phyloP scores from a whole-genome alignment of 92 coral and sea anemone species.

The Ricordea florida region DNA sequence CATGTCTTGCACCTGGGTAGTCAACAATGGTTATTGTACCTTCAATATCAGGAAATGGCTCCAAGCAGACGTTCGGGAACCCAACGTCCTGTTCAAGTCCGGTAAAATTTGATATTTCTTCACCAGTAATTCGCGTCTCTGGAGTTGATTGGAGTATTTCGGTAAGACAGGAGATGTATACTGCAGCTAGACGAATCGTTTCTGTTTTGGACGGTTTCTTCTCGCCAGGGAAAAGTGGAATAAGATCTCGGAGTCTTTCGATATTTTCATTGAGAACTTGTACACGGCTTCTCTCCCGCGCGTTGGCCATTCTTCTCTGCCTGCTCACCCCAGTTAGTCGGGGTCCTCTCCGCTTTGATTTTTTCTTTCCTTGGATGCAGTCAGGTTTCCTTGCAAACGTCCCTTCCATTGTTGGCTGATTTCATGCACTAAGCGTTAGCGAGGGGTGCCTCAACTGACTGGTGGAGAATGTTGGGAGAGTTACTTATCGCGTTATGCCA shows the following conservation, averaged over 20 bases:
- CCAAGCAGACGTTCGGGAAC: conserved; percentile 48
- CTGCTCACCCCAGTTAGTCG: conserved; percentile 89
- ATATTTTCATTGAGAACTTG: conserved; percentile 80
- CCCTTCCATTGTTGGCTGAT: conserved; percentile 11
- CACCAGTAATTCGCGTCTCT: conserved; percentile 18
- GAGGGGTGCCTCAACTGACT: conserved; percentile 12
- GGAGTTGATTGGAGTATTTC: conserved; percentile 75
- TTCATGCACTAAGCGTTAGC: neutral
- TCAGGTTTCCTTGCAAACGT: neutral
- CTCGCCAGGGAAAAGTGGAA: conserved; percentile 88
- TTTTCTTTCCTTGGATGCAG: conserved; percentile 42
- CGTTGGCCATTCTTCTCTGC: conserved; percentile 82
- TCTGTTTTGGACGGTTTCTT: conserved; percentile 91
- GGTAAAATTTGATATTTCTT: conserved; percentile 7
- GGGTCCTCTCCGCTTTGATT: conserved; percentile 82
- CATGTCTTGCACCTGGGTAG: neutral
- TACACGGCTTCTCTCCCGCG: conserved; percentile 81
- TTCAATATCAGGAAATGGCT: conserved; percentile 42
- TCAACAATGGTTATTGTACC: conserved; percentile 34
- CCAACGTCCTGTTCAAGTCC: conserved; percentile 37
- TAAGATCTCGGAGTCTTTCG: conserved; percentile 74
- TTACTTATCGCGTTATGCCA: conserved; percentile 23
- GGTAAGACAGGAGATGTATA: conserved; percentile 78
- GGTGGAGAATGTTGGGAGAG: neutral
- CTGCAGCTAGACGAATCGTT: conserved; percentile 85